Conservation (phyloP, 2,113 vertebrate species). For the Electrona antarctica region DNA sequence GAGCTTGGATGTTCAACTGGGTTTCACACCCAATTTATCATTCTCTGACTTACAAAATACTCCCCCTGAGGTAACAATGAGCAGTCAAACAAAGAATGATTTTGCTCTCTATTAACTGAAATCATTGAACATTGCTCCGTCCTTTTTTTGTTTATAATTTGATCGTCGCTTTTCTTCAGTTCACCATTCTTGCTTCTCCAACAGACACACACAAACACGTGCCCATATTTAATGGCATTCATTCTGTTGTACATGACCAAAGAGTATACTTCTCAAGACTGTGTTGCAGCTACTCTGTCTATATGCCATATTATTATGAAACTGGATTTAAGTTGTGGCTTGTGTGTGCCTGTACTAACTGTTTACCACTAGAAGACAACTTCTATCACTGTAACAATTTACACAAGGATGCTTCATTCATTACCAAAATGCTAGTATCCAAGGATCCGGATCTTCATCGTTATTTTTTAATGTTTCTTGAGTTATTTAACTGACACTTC, state of each 20-base stretch:
- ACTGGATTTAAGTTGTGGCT: constrained; percentile 33
- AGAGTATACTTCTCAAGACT: constrained; percentile 21
- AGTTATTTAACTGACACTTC: neutral
- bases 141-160: neutral
- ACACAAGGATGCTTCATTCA: constrained; percentile 27
- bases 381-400: constrained; percentile 13
- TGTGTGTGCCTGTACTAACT: constrained; percentile 19
- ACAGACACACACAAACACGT: neutral
- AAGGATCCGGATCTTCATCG: neutral
- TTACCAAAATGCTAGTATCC: constrained; percentile 7
- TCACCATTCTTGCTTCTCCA: constrained; percentile 11
- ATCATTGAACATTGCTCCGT: neutral
- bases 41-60: constrained; percentile 1
- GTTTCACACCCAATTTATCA: constrained; percentile 9
- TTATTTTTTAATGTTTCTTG: constrained; percentile 18
- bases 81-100: neutral
- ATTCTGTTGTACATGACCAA: constrained; percentile 40
- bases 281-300: constrained; percentile 40
- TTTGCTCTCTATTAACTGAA: constrained; percentile 16
- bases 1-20: constrained; percentile 10
- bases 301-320: constrained; percentile 26
- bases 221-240: neutral
- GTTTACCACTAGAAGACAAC: no score
- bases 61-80: neutral
- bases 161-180: neutral